These are phyloP conservation scores for Hiodon alosoides DNA, from an alignment of 2,113 vertebrate species.

Conservation along the genomic window DNA sequence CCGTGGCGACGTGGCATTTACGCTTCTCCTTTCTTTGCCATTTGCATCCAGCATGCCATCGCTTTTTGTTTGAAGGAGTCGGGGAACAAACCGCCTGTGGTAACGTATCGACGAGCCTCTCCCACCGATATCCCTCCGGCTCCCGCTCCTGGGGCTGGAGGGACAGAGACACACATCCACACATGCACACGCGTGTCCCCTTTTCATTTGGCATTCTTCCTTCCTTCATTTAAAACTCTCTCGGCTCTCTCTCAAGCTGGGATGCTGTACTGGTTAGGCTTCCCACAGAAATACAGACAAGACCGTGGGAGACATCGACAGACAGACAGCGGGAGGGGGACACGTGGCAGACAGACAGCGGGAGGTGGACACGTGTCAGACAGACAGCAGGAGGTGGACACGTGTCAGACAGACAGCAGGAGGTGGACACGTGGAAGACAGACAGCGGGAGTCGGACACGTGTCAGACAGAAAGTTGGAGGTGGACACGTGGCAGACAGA, in stretches of 20 bases:
- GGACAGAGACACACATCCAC: slow-evolving; percentile 14
- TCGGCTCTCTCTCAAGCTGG: neutral
- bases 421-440: no score
- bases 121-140: no score
- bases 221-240: neutral
- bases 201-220: slow-evolving; percentile 10
- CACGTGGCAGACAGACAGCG: no score
- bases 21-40: slow-evolving; percentile 77
- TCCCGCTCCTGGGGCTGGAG: no score
- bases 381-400: neutral
- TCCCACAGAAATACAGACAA: neutral
- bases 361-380: neutral
- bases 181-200: slow-evolving; percentile 9
- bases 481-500: no score
- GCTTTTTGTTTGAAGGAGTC: slow-evolving; percentile 97
- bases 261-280: neutral
- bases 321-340: neutral
- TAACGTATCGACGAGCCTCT: slow-evolving; percentile 73
- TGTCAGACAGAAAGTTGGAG: no score
- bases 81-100: slow-evolving; percentile 92
- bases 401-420: no score
- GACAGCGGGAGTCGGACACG: no score
- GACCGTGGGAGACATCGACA: neutral
- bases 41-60: slow-evolving; percentile 90
- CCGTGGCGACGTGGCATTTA: slow-evolving; percentile 65